These are phyloP conservation scores for Scaptomyza graminum DNA, from an alignment of 1,140 invertebrate species.

Conservation along the genomic window DNA sequence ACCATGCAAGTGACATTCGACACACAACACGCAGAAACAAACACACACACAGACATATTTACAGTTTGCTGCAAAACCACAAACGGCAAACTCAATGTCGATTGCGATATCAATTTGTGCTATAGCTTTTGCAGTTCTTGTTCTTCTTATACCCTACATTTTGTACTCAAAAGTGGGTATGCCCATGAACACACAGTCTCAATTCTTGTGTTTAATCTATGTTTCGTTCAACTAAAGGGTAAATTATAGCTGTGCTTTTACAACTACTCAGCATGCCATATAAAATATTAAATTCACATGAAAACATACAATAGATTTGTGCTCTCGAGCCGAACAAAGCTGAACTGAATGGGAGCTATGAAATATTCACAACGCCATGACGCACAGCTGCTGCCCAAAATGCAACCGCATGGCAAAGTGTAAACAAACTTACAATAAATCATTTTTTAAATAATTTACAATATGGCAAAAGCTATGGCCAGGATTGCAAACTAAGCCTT, in stretches of 20 bases:
- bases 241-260: conserved; percentile 9
- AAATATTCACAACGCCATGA: conserved; percentile 38
- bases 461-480: conserved; percentile 50
- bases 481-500: conserved; percentile 13
- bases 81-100: conserved; percentile 73
- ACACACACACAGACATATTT: conserved; percentile 32
- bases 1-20: conserved; percentile 62
- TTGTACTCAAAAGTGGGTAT: not conserved
- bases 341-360: conserved; percentile 12
- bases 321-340: conserved; percentile 9
- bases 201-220: not conserved
- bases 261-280: conserved; percentile 21
- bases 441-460: conserved; percentile 78
- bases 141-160: conserved; percentile 14
- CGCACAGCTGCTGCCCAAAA: conserved; percentile 53
- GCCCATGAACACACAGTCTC: too few relatives aligned
- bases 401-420: conserved; percentile 70
- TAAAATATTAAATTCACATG: conserved; percentile 80
- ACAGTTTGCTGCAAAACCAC: conserved; percentile 66
- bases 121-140: conserved; percentile 34
- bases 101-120: conserved; percentile 46
- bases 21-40: conserved; percentile 41
- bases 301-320: conserved; percentile 70
- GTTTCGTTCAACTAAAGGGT: not conserved
- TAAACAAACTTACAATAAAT: conserved; percentile 79